Base-by-base conservation (phyloP, 2,113 vertebrate genomes). In the Clupea harengus region DNA sequence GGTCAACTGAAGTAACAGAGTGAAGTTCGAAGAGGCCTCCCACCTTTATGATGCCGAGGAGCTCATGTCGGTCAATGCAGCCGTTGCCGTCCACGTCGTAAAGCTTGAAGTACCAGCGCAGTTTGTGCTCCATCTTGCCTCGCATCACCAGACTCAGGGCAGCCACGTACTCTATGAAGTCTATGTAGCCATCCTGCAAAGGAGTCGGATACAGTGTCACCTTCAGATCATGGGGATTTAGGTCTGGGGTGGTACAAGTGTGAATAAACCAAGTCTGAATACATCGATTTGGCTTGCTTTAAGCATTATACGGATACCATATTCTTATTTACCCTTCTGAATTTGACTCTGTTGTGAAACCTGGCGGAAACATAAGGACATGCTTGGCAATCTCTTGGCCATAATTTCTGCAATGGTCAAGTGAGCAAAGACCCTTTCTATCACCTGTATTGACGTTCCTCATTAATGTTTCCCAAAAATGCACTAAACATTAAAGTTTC, bases 31-130 rank as follows among this genome's bases (percentile, higher is more conserved):
- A 2, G 28, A 39, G 11, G 25, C 13, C 28, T 78, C 72, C 22
- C 86, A 97, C 97, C 95, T 97, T 97, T 17, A 98, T 97, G 89
- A 98, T 98, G 89, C 96, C 96, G 86, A 98, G 96, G 45, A 98
- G 92, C 84, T 98, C 97, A 0, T 96, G 94, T 8, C 96, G 93
- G 92, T 98, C 97, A 0, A 98, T 98, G 94, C 97, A 98, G 90
- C 97, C 97, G 0, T 98, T 98, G 67, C 97, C 97, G 9, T 97
- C 97, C 80, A 97, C 97, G 32, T 98, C 97, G 47, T 98, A 98
- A 6, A 98, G 96, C 84, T 97, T 97, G 93, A 98, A 98, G 85
- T 98, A 98, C 97, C 97, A 98, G 60, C 97, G 94, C 82, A 98
- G 86, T 75, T 98, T 98, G 93, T 98, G 97, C 92, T 98, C 97